Evolutionary conservation across 1,140 invertebrate genomes (phyloP).

Genomic region (Lerema accius): DNA sequence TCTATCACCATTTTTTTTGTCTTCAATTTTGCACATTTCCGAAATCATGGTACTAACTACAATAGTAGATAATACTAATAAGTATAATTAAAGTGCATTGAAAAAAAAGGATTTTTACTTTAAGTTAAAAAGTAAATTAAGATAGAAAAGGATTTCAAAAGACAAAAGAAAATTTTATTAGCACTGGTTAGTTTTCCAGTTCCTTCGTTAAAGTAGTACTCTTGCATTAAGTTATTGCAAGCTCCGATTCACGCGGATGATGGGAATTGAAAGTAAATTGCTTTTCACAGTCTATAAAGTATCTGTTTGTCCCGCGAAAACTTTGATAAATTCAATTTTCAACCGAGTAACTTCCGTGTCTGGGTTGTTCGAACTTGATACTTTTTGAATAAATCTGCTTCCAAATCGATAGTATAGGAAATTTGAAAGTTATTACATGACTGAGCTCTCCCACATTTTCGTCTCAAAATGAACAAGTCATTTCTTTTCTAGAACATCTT

Average conservation of each 20-base stretch:
- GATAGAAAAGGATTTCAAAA: too few relatives aligned
- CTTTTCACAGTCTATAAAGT: conserved; percentile 74
- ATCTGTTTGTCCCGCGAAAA: conserved; percentile 70
- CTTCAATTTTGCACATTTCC: too few relatives aligned
- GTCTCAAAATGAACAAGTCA: conserved; percentile 33
- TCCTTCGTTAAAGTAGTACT: neutral
- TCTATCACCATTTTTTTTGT: too few relatives aligned
- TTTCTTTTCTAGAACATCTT: too few relatives aligned
- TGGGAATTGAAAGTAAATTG: conserved; percentile 66
- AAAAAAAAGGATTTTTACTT: too few relatives aligned
- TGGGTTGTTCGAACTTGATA: conserved; percentile 67
- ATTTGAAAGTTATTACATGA: conserved; percentile 54
- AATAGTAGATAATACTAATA: too few relatives aligned
- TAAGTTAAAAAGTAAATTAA: too few relatives aligned
- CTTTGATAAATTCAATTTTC: conserved; percentile 77
- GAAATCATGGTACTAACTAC: too few relatives aligned
- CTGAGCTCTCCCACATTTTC: conserved; percentile 36
- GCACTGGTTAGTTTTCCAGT: neutral
- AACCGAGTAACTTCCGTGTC: conserved; percentile 66
- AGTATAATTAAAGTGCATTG: too few relatives aligned
- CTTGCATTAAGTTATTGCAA: conserved; percentile 48
- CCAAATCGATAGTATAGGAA: conserved; percentile 60
- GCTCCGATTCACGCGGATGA: conserved; percentile 55
- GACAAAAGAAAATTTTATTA: neutral
- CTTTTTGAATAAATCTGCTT: conserved; percentile 73